Evolutionary conservation across 2,888 invertebrate genomes (phyloP).

Genomic region (Osedax frankpressi): DNA sequence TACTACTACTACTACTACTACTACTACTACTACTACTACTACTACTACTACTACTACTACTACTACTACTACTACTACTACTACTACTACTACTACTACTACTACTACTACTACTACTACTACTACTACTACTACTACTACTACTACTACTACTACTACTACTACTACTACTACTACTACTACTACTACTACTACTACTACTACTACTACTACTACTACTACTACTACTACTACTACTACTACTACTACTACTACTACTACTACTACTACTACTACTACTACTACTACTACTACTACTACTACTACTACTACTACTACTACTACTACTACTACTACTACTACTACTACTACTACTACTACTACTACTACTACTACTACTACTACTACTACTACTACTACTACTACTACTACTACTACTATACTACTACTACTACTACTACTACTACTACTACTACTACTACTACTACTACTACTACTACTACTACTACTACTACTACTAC

Average conservation of each 20-base stretch:
- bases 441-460: neutral
- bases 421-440: neutral
- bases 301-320: neutral
- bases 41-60: slow-evolving; percentile 5
- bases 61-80: neutral
- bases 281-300: too few relatives aligned
- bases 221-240: too few relatives aligned
- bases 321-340: neutral
- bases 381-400: neutral
- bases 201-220: too few relatives aligned
- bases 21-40: neutral
- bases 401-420: neutral
- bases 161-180: neutral
- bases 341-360: neutral
- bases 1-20: neutral
- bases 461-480: neutral
- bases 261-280: too few relatives aligned
- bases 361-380: neutral
- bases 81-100: neutral
- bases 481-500: neutral
- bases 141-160: slow-evolving; percentile 5
- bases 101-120: neutral
- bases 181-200: neutral
- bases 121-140: neutral
- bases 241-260: too few relatives aligned